phyloP scores from a whole-genome alignment of 1,140 invertebrate genomes.

The Bemisia tabaci region DNA sequence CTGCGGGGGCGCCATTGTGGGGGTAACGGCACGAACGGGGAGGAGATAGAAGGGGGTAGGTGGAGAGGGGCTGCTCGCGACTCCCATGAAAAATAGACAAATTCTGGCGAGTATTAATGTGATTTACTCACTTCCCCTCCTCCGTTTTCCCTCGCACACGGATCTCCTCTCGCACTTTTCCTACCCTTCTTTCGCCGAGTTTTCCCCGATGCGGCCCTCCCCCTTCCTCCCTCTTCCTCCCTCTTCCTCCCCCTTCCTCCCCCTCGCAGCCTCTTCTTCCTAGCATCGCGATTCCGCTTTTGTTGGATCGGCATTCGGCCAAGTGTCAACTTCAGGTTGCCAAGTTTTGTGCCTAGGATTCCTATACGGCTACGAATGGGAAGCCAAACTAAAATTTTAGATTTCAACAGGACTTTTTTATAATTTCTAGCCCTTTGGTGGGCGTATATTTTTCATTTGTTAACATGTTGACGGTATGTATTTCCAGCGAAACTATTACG shows the following conservation, averaged over 20 bases:
- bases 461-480: too few relatives aligned
- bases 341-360: too few relatives aligned
- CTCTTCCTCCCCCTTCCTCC: background rate
- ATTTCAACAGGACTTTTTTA: too few relatives aligned
- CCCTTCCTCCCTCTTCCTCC: background rate
- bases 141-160: background rate
- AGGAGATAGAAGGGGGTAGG: too few relatives aligned
- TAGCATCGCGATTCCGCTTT: too few relatives aligned
- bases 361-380: too few relatives aligned
- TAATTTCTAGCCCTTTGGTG: too few relatives aligned
- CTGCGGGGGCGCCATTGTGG: background rate
- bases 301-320: too few relatives aligned
- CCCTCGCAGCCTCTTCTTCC: background rate
- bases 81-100: background rate
- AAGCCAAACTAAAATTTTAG: too few relatives aligned
- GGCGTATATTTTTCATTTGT: too few relatives aligned
- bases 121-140: background rate
- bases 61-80: background rate
- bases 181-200: background rate
- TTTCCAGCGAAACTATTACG: too few relatives aligned
- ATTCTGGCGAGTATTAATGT: background rate
- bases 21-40: background rate
- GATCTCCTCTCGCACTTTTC: background rate
- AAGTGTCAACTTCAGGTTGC: too few relatives aligned
- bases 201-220: background rate